A percentile compares a stretch with the other conserved stretches of the same genome.
Conservation (phyloP, 2,113 vertebrate species). For the Aldabrachelys gigantea region DNA sequence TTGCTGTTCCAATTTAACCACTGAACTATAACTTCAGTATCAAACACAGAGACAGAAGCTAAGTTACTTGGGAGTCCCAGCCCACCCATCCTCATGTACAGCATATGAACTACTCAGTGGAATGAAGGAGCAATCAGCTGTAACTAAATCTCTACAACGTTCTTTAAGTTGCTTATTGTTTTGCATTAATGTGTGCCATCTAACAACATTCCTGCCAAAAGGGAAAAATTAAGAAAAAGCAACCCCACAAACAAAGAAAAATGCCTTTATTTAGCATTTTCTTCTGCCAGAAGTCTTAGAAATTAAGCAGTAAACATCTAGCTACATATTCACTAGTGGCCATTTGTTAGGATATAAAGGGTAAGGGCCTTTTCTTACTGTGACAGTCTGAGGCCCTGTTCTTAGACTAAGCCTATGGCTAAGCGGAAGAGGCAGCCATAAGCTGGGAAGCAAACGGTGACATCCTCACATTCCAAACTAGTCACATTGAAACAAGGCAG, state of each 20-base stretch:
- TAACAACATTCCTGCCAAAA: not conserved
- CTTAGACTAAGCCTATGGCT: too few species aligned
- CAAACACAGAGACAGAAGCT: not conserved
- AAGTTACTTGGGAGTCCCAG: not conserved
- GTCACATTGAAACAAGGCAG: too few species aligned
- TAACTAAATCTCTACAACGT: not conserved
- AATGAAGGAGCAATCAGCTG: not conserved
- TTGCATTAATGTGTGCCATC: not conserved
- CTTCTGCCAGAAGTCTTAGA: slow-evolving; percentile 39
- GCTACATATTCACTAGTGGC: slow-evolving; percentile 46
- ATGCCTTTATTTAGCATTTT: slow-evolving; percentile 4
- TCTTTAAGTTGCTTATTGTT: not conserved
- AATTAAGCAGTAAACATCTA: slow-evolving; percentile 24
- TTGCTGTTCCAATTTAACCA: not conserved
- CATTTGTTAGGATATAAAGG: not conserved
- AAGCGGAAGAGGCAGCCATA: too few species aligned
- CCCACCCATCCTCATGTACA: not conserved
- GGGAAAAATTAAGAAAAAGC: slow-evolving; percentile 48
- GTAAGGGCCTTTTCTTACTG: too few species aligned
- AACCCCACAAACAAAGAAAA: slow-evolving; percentile 21
- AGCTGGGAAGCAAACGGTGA: too few species aligned
- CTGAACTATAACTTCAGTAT: not conserved
- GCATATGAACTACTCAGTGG: not conserved
- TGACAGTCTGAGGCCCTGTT: too few species aligned
- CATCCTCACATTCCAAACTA: too few species aligned